A percentile compares a stretch with the other conserved stretches of the same genome.
These are phyloP conservation scores for Artibeus jamaicensis DNA, from an alignment of 2,797 vertebrate genomes.

Conservation along the genomic window DNA sequence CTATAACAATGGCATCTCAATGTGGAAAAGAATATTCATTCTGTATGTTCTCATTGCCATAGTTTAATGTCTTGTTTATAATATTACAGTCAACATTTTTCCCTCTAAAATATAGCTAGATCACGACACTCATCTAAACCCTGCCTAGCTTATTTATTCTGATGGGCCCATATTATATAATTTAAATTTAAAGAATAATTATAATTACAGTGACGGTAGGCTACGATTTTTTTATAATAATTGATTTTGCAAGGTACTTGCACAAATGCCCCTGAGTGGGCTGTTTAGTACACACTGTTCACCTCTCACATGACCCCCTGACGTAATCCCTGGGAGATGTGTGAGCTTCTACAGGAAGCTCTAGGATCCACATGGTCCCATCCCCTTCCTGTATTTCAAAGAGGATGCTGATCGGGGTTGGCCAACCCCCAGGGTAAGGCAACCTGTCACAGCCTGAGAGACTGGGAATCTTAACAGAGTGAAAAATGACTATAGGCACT, in stretches of 20 bases:
- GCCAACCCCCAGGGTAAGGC: not conserved
- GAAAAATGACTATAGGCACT: not conserved
- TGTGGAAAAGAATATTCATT: conserved; percentile 1
- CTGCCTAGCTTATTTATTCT: not conserved
- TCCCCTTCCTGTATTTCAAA: not conserved
- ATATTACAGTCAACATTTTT: not conserved
- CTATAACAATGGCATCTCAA: not conserved
- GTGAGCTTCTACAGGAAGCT: not conserved
- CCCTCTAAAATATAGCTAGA: not conserved
- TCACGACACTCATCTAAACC: conserved; percentile 3
- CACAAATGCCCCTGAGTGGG: not conserved
- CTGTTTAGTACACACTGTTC: not conserved
- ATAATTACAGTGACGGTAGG: not conserved
- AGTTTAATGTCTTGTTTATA: not conserved
- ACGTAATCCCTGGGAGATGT: not conserved
- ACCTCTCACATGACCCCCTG: not conserved
- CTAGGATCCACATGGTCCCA: not conserved
- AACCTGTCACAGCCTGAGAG: not conserved
- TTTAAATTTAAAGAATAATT: conserved; percentile 33
- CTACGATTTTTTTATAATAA: not conserved
- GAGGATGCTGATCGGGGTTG: not conserved
- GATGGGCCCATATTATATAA: not conserved
- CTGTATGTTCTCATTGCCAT: not conserved
- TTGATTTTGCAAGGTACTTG: not conserved
- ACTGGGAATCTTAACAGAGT: not conserved